phyloP scores from a whole-genome alignment of 1,140 invertebrate species.

The Drosophila sturtevanti region DNA sequence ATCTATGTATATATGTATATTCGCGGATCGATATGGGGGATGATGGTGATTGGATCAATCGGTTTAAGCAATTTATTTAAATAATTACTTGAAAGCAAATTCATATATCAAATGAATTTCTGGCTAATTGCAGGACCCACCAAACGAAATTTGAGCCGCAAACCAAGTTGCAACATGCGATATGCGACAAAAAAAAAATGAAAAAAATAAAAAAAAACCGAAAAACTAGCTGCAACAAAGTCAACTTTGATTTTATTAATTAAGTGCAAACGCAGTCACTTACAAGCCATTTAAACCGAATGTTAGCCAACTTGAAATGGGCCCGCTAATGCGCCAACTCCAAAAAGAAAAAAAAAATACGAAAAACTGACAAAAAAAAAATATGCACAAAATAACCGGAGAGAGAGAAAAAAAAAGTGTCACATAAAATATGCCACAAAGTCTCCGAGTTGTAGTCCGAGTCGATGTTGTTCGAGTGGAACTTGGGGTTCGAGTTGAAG shows the following conservation, averaged over 20 bases:
- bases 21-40: not conserved
- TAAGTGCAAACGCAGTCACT: conserved; percentile 78
- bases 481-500: conserved; percentile 11
- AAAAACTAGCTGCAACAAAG: conserved; percentile 60
- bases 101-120: conserved; percentile 37
- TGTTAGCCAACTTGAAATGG: conserved; percentile 79
- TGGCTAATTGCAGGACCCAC: conserved; percentile 56
- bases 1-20: too few relatives aligned
- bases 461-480: conserved; percentile 14
- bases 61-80: conserved; percentile 59
- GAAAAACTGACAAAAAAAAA: too few relatives aligned
- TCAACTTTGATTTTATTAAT: conserved; percentile 71
- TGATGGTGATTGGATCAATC: conserved; percentile 21
- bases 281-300: conserved; percentile 76
- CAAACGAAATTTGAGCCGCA: conserved; percentile 14
- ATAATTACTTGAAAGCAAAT: conserved; percentile 46
- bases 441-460: not conserved
- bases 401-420: conserved; percentile 56
- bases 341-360: conserved; percentile 11
- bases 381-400: conserved; percentile 16
- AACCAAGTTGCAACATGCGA: conserved; percentile 55
- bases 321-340: conserved; percentile 65
- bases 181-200: not conserved
- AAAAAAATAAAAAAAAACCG: not conserved
- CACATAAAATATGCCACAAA: conserved; percentile 59